Evolutionary conservation across 1,140 invertebrate species (phyloP), one percentile per base, ranked within the genome.

Genomic region (Bursaphelenchus mucronatus): DNA sequence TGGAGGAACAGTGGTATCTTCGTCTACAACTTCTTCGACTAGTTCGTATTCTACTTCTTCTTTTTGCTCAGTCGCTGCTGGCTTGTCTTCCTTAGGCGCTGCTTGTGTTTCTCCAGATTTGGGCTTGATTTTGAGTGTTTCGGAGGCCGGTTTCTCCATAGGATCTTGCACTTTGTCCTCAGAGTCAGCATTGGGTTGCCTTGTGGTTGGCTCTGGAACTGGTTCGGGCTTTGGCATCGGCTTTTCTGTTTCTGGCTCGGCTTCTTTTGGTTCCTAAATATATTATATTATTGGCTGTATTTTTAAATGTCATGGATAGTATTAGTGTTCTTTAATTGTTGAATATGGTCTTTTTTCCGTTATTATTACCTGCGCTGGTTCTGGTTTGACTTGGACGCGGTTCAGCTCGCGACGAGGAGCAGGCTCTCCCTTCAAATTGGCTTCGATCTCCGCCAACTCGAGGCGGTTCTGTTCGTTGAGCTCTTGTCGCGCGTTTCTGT

Each of bases 361-460:
- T n/a, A n/a, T 52, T 11, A 9, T 66, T 21, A n/a, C 10, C 21
- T 19, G 45, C 11, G 64, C 40, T 61, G 13, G 41, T 50, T 13
- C n/a, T 63, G 61, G n/a, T 15, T 41, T 64, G 13, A 43, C 3
- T 62, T 63, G 15, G 55, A 21, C 58, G 30, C 61, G 51, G 30
- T 63, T 19, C 11, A 30, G 30, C 52, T 66, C 66, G 8, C 17
- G 17, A 13, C 43, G 15, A 19, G 30, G 40, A 15, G 43, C 52
- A 11, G 62, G 53, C 52, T 70, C 68, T 39, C 45, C 15, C n/a
- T 54, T 54, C 8, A 70, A 30, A 61, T 76, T 71, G 10, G 63
- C 73, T 55, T 71, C 70, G 47, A 71, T 71, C 17, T 64, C 71
- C 8, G 71, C 72, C 67, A 73, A 68, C 61, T 79, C 74, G 15